These are phyloP conservation scores for Chrysemys picta DNA, from an alignment of 2,113 vertebrate species.

Conservation along the genomic window DNA sequence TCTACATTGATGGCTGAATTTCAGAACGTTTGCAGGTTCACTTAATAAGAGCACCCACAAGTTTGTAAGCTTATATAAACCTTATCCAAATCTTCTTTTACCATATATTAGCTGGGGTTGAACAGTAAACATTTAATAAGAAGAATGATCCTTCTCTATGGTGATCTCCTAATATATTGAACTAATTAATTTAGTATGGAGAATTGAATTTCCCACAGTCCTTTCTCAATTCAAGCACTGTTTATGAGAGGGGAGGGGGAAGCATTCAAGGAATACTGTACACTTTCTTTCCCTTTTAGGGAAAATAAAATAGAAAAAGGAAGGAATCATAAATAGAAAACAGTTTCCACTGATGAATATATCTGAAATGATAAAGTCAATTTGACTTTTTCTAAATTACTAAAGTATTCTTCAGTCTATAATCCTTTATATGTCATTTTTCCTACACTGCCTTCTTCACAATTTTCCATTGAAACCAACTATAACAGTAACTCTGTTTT, in stretches of 20 bases:
- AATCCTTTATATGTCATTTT: neutral
- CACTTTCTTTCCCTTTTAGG: neutral
- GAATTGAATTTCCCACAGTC: neutral
- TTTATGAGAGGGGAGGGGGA: neutral
- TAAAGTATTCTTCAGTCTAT: slow-evolving; percentile 18
- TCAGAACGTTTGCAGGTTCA: neutral
- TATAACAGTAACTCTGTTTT: neutral
- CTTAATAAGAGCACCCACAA: neutral
- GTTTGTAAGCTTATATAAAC: neutral
- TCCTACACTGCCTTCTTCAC: neutral
- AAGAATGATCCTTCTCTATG: neutral
- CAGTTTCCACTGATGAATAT: neutral
- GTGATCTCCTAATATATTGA: neutral
- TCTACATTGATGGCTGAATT: neutral
- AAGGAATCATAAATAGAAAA: neutral
- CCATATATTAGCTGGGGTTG: neutral
- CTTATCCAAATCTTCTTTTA: neutral
- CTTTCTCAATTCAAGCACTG: neutral
- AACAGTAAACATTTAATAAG: neutral
- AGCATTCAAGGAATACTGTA: neutral
- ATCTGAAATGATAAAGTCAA: neutral
- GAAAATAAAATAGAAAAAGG: neutral
- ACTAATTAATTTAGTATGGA: neutral
- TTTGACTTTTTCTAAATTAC: slow-evolving; percentile 30
- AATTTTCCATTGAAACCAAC: slow-evolving; percentile 45